phyloP scores from a whole-genome alignment of 1,140 invertebrate species.

The Trigoniulus corallinus region DNA sequence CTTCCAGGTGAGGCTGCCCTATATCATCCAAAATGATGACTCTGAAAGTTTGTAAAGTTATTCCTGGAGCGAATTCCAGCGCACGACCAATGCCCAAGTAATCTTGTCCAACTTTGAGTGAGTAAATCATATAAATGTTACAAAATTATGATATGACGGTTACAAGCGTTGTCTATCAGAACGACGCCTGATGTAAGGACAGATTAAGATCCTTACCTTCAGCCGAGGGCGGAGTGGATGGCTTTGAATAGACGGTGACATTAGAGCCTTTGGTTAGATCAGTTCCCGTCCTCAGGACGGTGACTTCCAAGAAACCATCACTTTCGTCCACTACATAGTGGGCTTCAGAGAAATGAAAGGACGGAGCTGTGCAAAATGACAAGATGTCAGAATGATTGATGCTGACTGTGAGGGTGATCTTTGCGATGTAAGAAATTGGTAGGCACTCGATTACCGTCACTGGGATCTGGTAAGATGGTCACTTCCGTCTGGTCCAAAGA shows the following conservation, averaged over 20 bases:
- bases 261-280: slow-evolving; percentile 23
- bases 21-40: slow-evolving; percentile 27
- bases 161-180: no score
- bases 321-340: slow-evolving; percentile 26
- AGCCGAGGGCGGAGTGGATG: slow-evolving; percentile 21
- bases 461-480: slow-evolving; percentile 21
- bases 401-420: not conserved
- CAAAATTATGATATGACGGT: not conserved
- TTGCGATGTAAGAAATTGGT: not conserved
- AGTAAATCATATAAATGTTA: not conserved
- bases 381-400: not conserved
- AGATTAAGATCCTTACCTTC: not conserved
- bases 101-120: slow-evolving; percentile 23
- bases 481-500: slow-evolving; percentile 14
- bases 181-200: not conserved
- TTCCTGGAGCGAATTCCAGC: slow-evolving; percentile 24
- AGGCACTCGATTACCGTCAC: slow-evolving; percentile 20
- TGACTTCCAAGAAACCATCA: slow-evolving; percentile 22
- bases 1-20: slow-evolving; percentile 24
- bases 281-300: slow-evolving; percentile 24
- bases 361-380: slow-evolving; percentile 20
- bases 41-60: slow-evolving; percentile 19
- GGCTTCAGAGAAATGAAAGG: slow-evolving; percentile 22
- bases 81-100: slow-evolving; percentile 25
- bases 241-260: slow-evolving; percentile 23